Percentiles rank a stretch among this genome's conserved stretches.
These are phyloP conservation scores for Rattus rattus DNA, from an alignment of 2,113 vertebrate species.

Conservation along the genomic window DNA sequence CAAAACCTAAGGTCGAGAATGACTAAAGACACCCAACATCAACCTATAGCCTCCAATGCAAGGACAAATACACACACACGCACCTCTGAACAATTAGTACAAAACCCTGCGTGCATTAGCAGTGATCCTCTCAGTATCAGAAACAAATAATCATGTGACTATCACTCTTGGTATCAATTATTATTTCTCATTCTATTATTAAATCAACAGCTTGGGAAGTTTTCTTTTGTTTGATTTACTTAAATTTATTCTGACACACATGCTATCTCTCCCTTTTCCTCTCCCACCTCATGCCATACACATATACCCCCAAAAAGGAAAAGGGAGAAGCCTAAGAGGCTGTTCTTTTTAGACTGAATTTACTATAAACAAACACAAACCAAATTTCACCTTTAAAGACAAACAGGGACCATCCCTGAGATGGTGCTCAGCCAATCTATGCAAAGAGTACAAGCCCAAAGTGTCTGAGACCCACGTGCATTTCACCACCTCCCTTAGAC, in stretches of 20 bases:
- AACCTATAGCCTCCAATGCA: background rate
- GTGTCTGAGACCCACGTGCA: background rate
- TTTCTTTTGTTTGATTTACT: background rate
- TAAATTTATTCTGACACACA: background rate
- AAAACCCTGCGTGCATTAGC: background rate
- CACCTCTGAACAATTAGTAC: background rate
- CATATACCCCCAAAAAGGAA: background rate
- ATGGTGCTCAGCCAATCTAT: too few relatives aligned
- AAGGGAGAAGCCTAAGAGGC: background rate
- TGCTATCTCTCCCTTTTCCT: background rate
- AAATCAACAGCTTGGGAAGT: background rate
- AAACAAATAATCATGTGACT: background rate
- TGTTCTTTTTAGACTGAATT: background rate
- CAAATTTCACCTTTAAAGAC: background rate
- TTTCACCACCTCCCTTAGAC: conserved; percentile 4
- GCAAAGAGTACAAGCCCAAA: background rate
- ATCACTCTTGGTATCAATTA: background rate
- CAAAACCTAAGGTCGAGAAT: background rate
- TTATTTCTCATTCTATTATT: background rate
- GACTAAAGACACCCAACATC: background rate
- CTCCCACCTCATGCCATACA: background rate
- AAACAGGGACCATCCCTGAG: background rate
- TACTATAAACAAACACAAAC: background rate
- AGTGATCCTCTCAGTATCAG: background rate
- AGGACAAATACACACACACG: background rate